These are phyloP conservation scores for Stegodyphus dumicola DNA, from an alignment of 1,140 invertebrate species.

Conservation along the genomic window DNA sequence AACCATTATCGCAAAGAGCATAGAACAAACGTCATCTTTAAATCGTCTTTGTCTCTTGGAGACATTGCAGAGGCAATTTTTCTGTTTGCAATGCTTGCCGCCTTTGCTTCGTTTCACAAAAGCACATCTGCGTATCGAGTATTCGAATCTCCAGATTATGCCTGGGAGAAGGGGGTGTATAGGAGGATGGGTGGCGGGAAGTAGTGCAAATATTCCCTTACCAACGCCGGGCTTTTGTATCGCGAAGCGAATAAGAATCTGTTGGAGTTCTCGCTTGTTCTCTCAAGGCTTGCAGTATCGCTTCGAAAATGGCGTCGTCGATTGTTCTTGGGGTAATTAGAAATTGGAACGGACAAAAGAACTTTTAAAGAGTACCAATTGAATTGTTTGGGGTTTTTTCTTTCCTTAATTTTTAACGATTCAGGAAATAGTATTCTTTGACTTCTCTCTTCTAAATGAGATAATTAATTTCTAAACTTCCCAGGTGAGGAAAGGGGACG, in stretches of 20 bases:
- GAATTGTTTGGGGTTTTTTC: background rate
- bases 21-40: background rate
- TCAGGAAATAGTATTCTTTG: background rate
- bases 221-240: constrained; percentile 7
- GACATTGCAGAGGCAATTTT: background rate
- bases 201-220: background rate
- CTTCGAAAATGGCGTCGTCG: background rate
- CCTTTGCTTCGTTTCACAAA: constrained; percentile 20
- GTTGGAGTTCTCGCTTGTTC: constrained; percentile 2
- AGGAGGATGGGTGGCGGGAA: background rate
- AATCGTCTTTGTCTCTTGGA: background rate
- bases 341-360: constrained; percentile 30
- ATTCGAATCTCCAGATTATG: too few relatives aligned
- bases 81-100: background rate
- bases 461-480: background rate
- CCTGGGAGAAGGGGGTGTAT: background rate
- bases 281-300: background rate
- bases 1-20: background rate
- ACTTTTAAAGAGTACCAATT: constrained; percentile 24
- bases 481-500: too few relatives aligned
- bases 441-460: background rate
- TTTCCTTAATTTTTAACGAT: background rate
- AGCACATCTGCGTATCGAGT: background rate
- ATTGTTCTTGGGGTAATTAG: constrained; percentile 47
- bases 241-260: background rate